Percentiles rank a stretch among this genome's conserved stretches.
phyloP scores from a whole-genome alignment of 2,113 vertebrate genomes.

The Eubucco bourcierii region DNA sequence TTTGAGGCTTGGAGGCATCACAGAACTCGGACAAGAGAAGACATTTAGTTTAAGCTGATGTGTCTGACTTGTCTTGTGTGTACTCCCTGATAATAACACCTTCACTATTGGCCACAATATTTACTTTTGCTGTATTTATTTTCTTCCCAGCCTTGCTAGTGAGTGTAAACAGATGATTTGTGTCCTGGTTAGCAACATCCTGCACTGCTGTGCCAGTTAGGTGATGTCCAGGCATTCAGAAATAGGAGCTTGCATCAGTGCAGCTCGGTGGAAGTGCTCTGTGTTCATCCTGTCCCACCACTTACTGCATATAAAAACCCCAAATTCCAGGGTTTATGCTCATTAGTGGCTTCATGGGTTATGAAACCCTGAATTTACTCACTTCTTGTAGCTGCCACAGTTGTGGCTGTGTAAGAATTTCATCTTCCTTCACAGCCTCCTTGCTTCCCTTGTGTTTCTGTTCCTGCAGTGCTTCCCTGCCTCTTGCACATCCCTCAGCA shows the following conservation, averaged over 20 bases:
- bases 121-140: neutral
- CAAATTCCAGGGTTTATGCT: neutral
- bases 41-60: neutral
- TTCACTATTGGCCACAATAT: neutral
- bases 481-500: rapidly evolving
- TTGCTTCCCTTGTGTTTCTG: neutral
- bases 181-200: neutral
- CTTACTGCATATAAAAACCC: neutral
- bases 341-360: neutral
- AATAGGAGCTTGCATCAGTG: neutral
- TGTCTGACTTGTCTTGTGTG: neutral
- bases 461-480: neutral
- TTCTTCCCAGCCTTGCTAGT: neutral
- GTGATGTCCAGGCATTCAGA: neutral
- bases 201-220: neutral
- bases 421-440: neutral
- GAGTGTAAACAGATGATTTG: neutral
- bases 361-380: neutral
- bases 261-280: neutral
- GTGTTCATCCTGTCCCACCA: neutral
- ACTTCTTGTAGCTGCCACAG: neutral
- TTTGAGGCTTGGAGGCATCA: neutral
- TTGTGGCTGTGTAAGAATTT: neutral
- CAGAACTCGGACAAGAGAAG: neutral
- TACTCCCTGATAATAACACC: neutral